Base-by-base conservation (phyloP, 2,113 vertebrate species). In the Urocolius indicus region DNA sequence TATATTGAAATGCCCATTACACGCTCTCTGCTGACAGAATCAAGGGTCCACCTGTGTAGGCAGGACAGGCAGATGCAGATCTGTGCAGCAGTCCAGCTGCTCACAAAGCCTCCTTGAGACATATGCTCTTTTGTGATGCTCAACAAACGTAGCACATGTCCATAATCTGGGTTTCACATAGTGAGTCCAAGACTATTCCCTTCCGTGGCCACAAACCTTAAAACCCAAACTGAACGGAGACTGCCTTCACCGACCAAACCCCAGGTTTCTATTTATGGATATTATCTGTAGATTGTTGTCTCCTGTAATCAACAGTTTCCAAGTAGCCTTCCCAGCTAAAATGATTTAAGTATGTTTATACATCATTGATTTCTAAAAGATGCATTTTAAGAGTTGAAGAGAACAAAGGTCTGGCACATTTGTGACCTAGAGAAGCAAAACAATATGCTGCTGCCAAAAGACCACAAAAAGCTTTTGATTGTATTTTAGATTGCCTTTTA, bases 401-500 rank as follows among this genome's bases (percentile, higher is more conserved):
- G 76, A 94, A 94, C 51, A 79, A 89, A 89, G 87, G 79, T 74
- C 80, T 93, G 93, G 87, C 48, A 51, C 58, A 24, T 59, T 78
- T 59, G 59, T 65, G 85, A 94, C 89, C 93, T 79, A 82, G 82
- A 76, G 87, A 92, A 81, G 55, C 66, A 84, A 74, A 95, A 69
- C 73, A 90, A 29, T 14, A 46, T 7, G 29, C 78, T 67, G 65
- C 61, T 88, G 93, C 95, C 90, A 83, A 89, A 29, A 90, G 68
- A 65, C 71, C 61, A 91, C 89, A 83, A 80, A 93, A 86, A 75
- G 83, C 85, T 71, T 85, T 79, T 87, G 80, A 94, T 90, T 86
- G 16, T 15, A 71, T 21, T 91, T 89, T 79, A 84, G 77, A 77
- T 78, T 79, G 84, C 76, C 71, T 68, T 74, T 79, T 77, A 41